These are phyloP conservation scores for Agelastica alni DNA, from an alignment of 2,888 invertebrate genomes.

Conservation along the genomic window DNA sequence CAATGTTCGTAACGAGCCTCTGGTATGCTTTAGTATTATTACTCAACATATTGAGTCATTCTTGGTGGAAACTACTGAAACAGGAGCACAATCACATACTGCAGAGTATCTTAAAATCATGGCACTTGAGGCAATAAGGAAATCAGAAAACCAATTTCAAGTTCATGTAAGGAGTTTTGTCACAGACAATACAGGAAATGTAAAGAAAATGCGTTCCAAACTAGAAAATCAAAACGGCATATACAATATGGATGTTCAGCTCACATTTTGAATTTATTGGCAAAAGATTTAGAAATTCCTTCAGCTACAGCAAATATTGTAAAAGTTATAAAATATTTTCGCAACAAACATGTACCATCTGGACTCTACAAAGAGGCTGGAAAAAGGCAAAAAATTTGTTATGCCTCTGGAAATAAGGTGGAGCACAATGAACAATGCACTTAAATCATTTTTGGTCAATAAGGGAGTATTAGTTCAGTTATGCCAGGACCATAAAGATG, in stretches of 20 bases:
- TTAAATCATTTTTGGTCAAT: not conserved
- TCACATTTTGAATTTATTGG: slow-evolving; percentile 22
- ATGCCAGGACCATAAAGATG: slow-evolving; percentile 20
- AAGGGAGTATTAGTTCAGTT: not conserved
- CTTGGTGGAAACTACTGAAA: slow-evolving; percentile 10
- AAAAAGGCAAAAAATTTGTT: not conserved
- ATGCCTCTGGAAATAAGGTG: not conserved
- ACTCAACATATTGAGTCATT: slow-evolving; percentile 12
- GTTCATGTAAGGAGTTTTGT: slow-evolving; percentile 19
- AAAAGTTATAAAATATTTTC: not conserved
- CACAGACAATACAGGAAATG: slow-evolving; percentile 17
- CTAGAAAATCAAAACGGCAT: slow-evolving; percentile 2
- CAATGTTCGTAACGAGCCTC: slow-evolving; percentile 7
- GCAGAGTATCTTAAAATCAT: not conserved
- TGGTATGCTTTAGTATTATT: slow-evolving; percentile 15
- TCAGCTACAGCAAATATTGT: not conserved
- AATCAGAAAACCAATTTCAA: not conserved
- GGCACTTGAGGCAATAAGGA: not conserved
- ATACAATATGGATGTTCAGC: slow-evolving; percentile 16
- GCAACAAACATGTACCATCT: not conserved
- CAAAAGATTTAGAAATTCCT: slow-evolving; percentile 13
- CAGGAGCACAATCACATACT: slow-evolving; percentile 1
- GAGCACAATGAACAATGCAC: not conserved
- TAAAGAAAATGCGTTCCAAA: slow-evolving; percentile 11
- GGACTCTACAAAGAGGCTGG: not conserved